phyloP scores from a whole-genome alignment of 2,113 vertebrate genomes.

The Hyaena hyaena region DNA sequence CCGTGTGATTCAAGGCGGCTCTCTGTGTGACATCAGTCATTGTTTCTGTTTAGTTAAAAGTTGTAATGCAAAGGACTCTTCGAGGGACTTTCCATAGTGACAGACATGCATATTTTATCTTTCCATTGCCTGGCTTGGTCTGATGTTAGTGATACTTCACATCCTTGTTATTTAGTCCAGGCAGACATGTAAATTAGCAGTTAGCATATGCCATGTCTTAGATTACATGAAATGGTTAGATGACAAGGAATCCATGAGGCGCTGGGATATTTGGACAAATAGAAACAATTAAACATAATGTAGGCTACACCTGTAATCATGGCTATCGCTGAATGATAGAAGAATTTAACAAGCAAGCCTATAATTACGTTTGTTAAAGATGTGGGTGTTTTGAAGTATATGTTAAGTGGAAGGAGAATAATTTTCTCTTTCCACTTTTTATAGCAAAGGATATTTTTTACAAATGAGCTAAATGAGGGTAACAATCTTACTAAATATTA shows the following conservation, averaged over 20 bases:
- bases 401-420: constrained; percentile 2
- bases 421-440: constrained; percentile 39
- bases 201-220: constrained; percentile 20
- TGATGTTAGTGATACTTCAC: not conserved
- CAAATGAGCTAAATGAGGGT: constrained; percentile 32
- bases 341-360: constrained; percentile 6
- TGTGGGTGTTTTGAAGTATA: constrained; percentile 31
- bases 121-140: not conserved
- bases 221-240: constrained; percentile 22
- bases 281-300: constrained; percentile 51
- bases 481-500: not conserved
- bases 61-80: not conserved
- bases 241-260: constrained; percentile 36
- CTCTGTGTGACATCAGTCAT: not conserved
- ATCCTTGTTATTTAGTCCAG: constrained; percentile 19
- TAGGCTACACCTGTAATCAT: constrained; percentile 37
- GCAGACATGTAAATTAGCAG: constrained; percentile 29
- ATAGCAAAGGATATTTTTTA: not conserved
- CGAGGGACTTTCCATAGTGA: not conserved
- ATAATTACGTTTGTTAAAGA: constrained; percentile 66
- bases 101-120: not conserved
- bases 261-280: constrained; percentile 41
- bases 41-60: constrained; percentile 52
- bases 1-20: not conserved
- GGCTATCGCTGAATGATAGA: constrained; percentile 14